Conservation (phyloP, 2,888 invertebrate genomes). For the Molanna angustata region DNA sequence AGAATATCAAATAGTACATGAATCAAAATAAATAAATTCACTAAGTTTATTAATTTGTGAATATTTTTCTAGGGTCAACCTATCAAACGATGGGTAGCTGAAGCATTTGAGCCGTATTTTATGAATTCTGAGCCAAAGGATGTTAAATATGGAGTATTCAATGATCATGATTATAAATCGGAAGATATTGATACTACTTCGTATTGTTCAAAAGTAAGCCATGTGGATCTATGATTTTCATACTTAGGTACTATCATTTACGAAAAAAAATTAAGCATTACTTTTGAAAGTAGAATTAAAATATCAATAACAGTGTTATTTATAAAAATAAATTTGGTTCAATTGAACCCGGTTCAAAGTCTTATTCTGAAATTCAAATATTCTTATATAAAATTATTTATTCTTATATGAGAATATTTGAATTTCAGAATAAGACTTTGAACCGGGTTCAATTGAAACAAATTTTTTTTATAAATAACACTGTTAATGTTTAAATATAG, state of each 20-base stretch:
- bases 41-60: not conserved
- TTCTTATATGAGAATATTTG: too few species aligned
- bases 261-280: not conserved
- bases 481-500: too few species aligned
- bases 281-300: not conserved
- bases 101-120: constrained; percentile 32
- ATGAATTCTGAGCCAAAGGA: constrained; percentile 21
- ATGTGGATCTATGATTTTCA: too few species aligned
- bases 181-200: constrained; percentile 19
- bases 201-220: constrained; percentile 25
- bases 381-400: too few species aligned
- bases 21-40: not conserved
- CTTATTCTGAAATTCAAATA: too few species aligned
- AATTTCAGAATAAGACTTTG: too few species aligned
- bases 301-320: not conserved
- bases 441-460: too few species aligned
- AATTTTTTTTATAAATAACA: too few species aligned
- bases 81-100: constrained; percentile 30
- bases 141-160: constrained; percentile 27
- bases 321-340: not conserved
- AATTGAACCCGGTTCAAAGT: too few species aligned
- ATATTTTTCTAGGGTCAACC: constrained; percentile 23
- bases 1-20: too few species aligned
- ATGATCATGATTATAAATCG: constrained; percentile 23
- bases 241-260: not conserved